These are phyloP conservation scores for Lepidochitona cinerea DNA, from an alignment of 2,888 invertebrate species.

Conservation along the genomic window DNA sequence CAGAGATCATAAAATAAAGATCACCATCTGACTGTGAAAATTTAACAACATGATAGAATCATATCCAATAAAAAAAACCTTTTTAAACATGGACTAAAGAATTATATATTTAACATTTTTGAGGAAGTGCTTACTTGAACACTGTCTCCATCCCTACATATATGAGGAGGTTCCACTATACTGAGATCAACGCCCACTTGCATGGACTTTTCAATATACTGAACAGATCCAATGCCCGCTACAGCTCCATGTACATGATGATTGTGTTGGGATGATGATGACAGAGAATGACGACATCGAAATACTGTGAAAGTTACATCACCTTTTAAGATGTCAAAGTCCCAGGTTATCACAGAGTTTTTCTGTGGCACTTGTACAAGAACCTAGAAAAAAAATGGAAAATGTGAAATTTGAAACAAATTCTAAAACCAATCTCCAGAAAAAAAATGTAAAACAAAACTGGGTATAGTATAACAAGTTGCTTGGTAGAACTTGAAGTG, in stretches of 20 bases:
- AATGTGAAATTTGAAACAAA: too few species aligned
- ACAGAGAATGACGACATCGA: conserved; percentile 60
- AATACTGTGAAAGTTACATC: conserved; percentile 88
- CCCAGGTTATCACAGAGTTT: conserved; percentile 95
- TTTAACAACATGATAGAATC: too few species aligned
- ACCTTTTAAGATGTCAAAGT: conserved; percentile 93
- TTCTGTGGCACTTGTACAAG: conserved; percentile 85
- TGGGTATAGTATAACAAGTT: too few species aligned
- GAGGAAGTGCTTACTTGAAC: conserved; percentile 80
- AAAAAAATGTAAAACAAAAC: neutral
- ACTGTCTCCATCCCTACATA: conserved; percentile 93
- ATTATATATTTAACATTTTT: too few species aligned
- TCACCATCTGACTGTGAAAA: too few species aligned
- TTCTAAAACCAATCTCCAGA: neutral
- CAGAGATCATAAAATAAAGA: too few species aligned
- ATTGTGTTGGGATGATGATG: conserved; percentile 56
- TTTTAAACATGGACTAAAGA: too few species aligned
- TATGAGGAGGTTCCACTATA: conserved; percentile 84
- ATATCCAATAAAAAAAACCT: too few species aligned
- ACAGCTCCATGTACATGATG: conserved; percentile 65
- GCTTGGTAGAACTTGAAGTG: too few species aligned
- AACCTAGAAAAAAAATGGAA: conserved; percentile 67
- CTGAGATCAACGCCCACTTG: conserved; percentile 81
- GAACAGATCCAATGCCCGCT: conserved; percentile 63
- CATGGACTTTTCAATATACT: conserved; percentile 76